Evolutionary conservation across 1,140 invertebrate genomes (phyloP), one percentile per base, ranked within the genome.

Genomic region (Aphidius ervi): DNA sequence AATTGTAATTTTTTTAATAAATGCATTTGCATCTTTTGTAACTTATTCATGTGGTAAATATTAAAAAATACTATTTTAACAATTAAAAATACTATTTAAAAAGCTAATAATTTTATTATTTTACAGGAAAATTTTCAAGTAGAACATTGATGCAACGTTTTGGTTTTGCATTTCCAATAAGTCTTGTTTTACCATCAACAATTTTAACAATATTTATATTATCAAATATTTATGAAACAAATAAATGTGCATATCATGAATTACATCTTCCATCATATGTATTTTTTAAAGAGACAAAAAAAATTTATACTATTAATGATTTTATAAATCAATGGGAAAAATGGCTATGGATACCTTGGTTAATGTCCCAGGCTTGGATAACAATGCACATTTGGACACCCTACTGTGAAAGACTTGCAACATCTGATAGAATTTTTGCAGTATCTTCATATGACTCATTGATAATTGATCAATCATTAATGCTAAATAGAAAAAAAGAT

Each of bases 381-480:
- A 88, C 90, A 0, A 74, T 87, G 55, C 92, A 95, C 68, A 85
- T 94, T 42, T 96, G 92, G 91, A 84, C 80, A 20, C 88, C 90
- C 1, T 85, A 86, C 65, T 87, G 86, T 61, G 90, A 93, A 73
- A 85, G 88, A 77, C 81, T 95, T 58, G 89, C 92, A 1, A 82
- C 83, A 2, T 91, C 89, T 2, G 90, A 94, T 68, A 88, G 86
- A 71, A 78, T 97, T 37, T 97, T 93, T 67, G 86, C 92, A 2
- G 82, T 86, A 56, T 89, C 90, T 2, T 90, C 92, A 83, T 96
- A 94, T 74, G 88, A 88, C 71, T 85, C 87, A 2, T 81, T 91
- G 7, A 76, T 95, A 37, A 86, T 95, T 58, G 93, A 95, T 72
- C 93, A 96, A 76, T 92, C 89, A 5, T 74, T 95, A n/a, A 87